Base-by-base conservation (phyloP, 2,797 vertebrate genomes). In the Sternarchorhynchus goeldii region DNA sequence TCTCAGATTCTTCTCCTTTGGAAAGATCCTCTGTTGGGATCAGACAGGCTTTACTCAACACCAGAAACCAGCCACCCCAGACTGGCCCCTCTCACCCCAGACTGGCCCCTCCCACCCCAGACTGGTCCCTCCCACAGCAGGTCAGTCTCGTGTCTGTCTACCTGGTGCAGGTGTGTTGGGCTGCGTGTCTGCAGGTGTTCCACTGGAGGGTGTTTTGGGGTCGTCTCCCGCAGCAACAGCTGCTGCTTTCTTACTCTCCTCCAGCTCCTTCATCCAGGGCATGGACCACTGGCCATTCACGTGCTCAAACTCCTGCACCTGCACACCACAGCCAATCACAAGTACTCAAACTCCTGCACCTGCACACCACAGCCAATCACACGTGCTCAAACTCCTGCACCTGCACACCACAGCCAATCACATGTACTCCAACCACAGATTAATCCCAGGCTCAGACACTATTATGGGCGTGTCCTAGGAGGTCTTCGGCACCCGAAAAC, bases 271-370 rank as follows among this genome's bases (percentile, higher is more conserved):
- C 86, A 99, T 94, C 91, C 98, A 98, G 20, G 97, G 96, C 96
- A 99, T 98, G 14, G 97, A 99, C 97, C 97, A 99, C 81, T 97
- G 97, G 53, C 97, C 97, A 0, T 99, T 99, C 67, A 99, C 97
- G 14, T 98, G 97, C 86, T 98, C 97, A 91, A 99, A 99, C 86
- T 99, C 97, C 90, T 99, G 97, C 73, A 99, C 97, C 97, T 99
- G 83, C 5, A 80, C 0, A 78, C 21, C 0, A 21, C 76, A 63
- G 29, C 64, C 56, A 78, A 67, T 60, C 36, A 67, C 10, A 81
- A 4, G 6, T 7, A 6, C 39, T 34, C 62, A 77, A 20, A 58
- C 56, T 99, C 97, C 90, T 99, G 97, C 73, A 99, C 97, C 97
- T 99, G 83, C 5, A 80, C 0, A 78, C 21, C 0, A 21, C 76